Percentiles rank a stretch among this genome's conserved stretches.
Evolutionary conservation across 2,113 vertebrate genomes (phyloP).

Genomic region (Scytalopus superciliaris): DNA sequence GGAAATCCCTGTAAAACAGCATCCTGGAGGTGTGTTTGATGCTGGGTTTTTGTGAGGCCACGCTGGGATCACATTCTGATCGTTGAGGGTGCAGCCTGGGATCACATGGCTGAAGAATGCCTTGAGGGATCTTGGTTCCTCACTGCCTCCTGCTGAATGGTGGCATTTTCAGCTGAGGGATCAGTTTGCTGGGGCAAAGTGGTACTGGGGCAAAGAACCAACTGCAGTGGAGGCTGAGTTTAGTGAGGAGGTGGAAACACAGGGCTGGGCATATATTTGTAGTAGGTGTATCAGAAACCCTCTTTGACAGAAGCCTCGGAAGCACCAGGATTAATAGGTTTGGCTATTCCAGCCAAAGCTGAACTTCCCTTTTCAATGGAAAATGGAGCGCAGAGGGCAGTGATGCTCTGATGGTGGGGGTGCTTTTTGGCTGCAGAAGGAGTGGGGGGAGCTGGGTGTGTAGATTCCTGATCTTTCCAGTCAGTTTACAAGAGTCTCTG

Average conservation of each 20-base stretch:
- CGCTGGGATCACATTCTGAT: rapidly evolving
- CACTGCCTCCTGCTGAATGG: not conserved
- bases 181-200: not conserved
- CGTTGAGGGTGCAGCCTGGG: not conserved
- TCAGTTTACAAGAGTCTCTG: not conserved
- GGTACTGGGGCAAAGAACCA: not conserved
- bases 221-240: not conserved
- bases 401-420: not conserved
- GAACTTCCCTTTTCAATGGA: not conserved
- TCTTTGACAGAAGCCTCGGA: not conserved
- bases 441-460: not conserved
- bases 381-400: not conserved
- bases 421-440: not conserved
- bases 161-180: not conserved
- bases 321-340: not conserved
- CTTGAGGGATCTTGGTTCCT: not conserved
- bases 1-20: no score
- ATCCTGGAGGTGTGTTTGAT: not conserved
- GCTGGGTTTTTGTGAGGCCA: not conserved
- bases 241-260: not conserved
- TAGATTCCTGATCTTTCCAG: not conserved
- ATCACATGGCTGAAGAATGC: not conserved
- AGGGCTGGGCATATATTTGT: not conserved
- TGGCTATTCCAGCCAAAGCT: not conserved
- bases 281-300: not conserved